Base-by-base conservation (phyloP, 2,888 invertebrate species). In the Drosophila putrida region DNA sequence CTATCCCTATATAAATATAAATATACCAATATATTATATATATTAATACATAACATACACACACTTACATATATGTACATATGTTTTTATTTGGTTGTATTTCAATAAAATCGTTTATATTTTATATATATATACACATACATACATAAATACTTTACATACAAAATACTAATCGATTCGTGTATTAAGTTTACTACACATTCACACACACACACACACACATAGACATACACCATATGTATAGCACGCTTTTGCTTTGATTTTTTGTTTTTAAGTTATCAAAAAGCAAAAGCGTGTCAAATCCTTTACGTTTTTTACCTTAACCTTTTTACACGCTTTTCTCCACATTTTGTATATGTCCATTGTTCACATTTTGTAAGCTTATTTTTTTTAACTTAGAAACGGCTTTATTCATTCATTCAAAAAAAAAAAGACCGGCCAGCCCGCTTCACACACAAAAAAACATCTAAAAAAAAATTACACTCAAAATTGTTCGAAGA, bases 151-250 rank as follows among this genome's bases (percentile, higher is more conserved):
- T 47, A 58, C 57, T 46, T 36, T 33, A 55, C 46, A 47, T 49
- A 61, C 54, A 59, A 49, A 38, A 20, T 46, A 89, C 89, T 89
- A 89, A 89, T 89, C 89, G 89, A 89, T 89, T 89, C 89, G 85
- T 89, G 89, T 90, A 76, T 82, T 82, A 65, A 74, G 82, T 81
- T 82, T 76, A 82, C 80, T 49, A 65, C 50, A 58, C 36, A 75
- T 44, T 57, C 47, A 66, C 55, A 59, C 33, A 65, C 13, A 70
- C 6, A 68, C 9, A 28, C 53, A 51, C 38, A 44, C 15, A 27
- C 47, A 31, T 31, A 31, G 31, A 31, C n/a, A 20, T 20, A 20
- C 31, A 9, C 31, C 31, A 31, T 6, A 46, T 50, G 54, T n/a
- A 5, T 41, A 11, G 51, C 61, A 61, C 57, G 47, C 57, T 43